Percentiles rank a stretch among this genome's conserved stretches.
These are phyloP conservation scores for Bradypodion ventrale DNA, from an alignment of 2,797 vertebrate genomes.

Conservation along the genomic window DNA sequence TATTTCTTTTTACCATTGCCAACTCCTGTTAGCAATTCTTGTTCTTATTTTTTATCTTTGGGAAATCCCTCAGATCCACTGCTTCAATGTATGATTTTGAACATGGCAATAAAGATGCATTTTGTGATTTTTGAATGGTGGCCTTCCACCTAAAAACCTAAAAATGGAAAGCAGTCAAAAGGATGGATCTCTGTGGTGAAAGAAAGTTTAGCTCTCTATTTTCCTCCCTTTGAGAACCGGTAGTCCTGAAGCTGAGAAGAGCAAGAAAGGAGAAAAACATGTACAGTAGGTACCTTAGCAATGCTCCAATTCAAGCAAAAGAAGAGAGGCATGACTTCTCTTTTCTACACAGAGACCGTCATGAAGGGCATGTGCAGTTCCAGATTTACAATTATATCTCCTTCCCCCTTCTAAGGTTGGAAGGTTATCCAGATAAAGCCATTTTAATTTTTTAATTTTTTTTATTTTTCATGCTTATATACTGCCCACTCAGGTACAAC, in stretches of 20 bases:
- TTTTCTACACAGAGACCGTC: background rate
- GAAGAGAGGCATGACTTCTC: background rate
- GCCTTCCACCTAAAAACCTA: background rate
- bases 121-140: background rate
- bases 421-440: background rate
- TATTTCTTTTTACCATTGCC: background rate
- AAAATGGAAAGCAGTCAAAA: background rate
- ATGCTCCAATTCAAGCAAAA: background rate
- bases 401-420: background rate
- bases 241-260: background rate
- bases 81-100: background rate
- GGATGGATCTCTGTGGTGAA: background rate
- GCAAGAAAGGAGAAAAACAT: background rate
- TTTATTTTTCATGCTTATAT: too few relatives aligned
- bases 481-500: too few relatives aligned
- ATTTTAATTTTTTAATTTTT: too few relatives aligned
- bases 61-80: background rate
- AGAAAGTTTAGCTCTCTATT: background rate
- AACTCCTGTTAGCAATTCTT: background rate
- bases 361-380: background rate
- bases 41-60: background rate
- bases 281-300: background rate
- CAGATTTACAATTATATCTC: background rate
- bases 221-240: background rate
- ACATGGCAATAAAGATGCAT: background rate